Base-by-base conservation (phyloP, 30 jellyfish, hydroid and myxozoan species). In the Aurelia aurita complex sp. Pacific region DNA sequence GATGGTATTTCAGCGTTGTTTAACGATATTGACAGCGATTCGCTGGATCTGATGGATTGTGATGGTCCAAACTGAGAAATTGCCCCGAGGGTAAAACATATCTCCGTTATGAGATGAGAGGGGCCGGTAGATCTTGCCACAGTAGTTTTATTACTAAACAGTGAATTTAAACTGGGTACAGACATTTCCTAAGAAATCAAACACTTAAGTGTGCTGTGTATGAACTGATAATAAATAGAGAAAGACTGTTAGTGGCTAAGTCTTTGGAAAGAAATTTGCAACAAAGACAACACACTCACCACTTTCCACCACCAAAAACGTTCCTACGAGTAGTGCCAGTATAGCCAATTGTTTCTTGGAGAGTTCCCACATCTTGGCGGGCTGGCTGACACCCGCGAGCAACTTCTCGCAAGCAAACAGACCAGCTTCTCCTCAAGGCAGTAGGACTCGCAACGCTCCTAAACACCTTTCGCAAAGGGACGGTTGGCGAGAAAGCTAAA, bases 381-480 rank as follows among this genome's bases (percentile, higher is more conserved):
- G 82, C 91, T 71, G 91, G 91, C 82, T 82, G 91, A 82, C 69
- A 82, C 91, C 91, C 75, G 91, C 91, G 91, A 82, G 91, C 91
- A 9, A 35, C 69, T n/a, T 71, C 91, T 82, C 91, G 91, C 91
- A 82, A 82, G 91, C 91, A 54, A 69, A 16, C 91, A 82, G 73
- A 68, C 91, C 91, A 82, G 91, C 82, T 23, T 46, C 81, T 82
- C 91, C 74, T 72, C 78, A 55, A 33, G 91, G 82, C 76, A 70
- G 64, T 55, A 63, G 64, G 62, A 38, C 17, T 62, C 74, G 90
- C 87, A 12, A 38, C 77, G 77, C 57, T 46, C 57, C 57, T 46
- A 46, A 6, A 61, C 67, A 51, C 87, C 87, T 64, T 77, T 75
- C 87, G 64, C 69, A 76, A 50, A 40, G 29, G 67, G 57, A 46